Evolutionary conservation across 2,888 invertebrate genomes (phyloP), one percentile per base, ranked within the genome.

Genomic region (Unio delphinus): DNA sequence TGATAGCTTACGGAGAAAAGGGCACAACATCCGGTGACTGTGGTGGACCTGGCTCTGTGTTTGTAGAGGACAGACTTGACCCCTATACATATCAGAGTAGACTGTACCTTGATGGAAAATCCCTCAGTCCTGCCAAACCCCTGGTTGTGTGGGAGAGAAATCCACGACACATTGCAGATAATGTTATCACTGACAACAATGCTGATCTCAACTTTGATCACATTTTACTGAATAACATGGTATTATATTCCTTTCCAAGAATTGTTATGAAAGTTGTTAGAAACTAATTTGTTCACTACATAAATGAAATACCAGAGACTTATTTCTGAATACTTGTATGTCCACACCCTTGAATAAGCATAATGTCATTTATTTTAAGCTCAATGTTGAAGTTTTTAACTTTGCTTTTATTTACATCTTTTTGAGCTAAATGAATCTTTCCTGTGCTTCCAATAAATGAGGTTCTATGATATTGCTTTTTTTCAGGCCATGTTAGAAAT

Each of bases 31-130:
- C 55, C 20, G 71, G 73, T 15, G 83, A 83, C 65, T 65, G 73
- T n/a, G 85, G 83, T 20, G 85, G 85, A 20, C 83, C 85, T 20
- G 85, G 85, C 0, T 80, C 83, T 2, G 83, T 84, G 17, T 83
- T 83, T 63, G 68, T 84, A 8, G 84, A 84, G 65, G 83, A 84
- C 65, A 76, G 73, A 54, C 34, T 75, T 5, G 68, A 65, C 45
- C 58, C 61, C 26, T 73, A 70, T 30, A 65, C 55, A 20, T 82
- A 73, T 69, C 70, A 78, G 62, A 70, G 67, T 56, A 72, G 84
- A 54, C 74, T 85, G 28, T 85, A 85, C 63, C 28, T 85, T 3
- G 83, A 85, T 73, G 83, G 83, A 1, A 69, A 72, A 15, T 64
- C 74, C 56, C 67, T 83, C 11, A 20, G 28, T 2, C 56, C 72